Base-by-base conservation (phyloP, 2,797 vertebrate genomes). In the Epinephelus awoara region DNA sequence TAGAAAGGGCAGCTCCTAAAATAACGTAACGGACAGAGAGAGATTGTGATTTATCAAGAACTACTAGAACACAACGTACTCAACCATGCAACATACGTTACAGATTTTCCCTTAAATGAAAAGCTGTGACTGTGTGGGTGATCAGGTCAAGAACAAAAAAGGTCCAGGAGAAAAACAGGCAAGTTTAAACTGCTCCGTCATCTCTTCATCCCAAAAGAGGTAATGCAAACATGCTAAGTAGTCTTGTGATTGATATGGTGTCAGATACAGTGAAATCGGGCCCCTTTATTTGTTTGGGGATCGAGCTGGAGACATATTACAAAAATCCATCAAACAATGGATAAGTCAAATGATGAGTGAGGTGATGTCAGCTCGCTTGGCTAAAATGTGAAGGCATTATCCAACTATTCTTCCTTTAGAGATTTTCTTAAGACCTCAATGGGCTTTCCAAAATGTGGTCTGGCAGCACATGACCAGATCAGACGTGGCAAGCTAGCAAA, bases 401-500 rank as follows among this genome's bases (percentile, higher is more conserved):
- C 34, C 34, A 13, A 13, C 40, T 21, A 42, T 1, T 14, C 7
- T 21, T 8, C 57, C 19, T 4, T 23, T 6, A 42, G 27, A 57
- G 55, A 57, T 57, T 57, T 57, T 19, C 55, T 57, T 18, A 57
- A 57, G 38, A 59, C 19, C 57, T 59, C 57, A 40, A 21, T 14
- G 38, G 19, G 34, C 12, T 59, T 42, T 21, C 34, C n/a, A 40
- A 38, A 40, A 59, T 21, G 6, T 40, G 19, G 34, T 40, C 6
- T 19, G 38, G 40, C 58, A 61, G 58, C 58, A 21, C 57, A 40
- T 7, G 34, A 59, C 34, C 57, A 7, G 17, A 58, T 58, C 56
- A 19, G 34, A 40, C n/a, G 34, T 59, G 34, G 34, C 57, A 13
- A n/a, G 19, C 6, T n/a, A n/a, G 34, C 19, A 2, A 19, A 40